Evolutionary conservation across 1,140 invertebrate species (phyloP).

Genomic region (Trinorchestia longiramus): DNA sequence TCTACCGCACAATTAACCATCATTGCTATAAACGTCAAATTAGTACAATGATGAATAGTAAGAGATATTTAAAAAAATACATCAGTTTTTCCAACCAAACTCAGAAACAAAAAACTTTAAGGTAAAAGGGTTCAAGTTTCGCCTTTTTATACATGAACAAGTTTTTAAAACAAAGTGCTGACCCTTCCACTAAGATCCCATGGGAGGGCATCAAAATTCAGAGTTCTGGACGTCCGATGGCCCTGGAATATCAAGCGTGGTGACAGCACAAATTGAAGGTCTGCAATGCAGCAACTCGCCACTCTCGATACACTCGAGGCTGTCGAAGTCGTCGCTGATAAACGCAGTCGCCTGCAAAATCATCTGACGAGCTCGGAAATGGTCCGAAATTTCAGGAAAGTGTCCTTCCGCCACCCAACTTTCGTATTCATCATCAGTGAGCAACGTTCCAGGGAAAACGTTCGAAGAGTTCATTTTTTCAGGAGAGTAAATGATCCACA

Average conservation of each 20-base stretch:
- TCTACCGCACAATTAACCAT: no score
- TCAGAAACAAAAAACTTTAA: neutral
- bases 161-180: neutral
- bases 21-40: no score
- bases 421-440: neutral
- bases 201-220: neutral
- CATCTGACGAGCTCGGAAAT: conserved; percentile 6
- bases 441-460: neutral
- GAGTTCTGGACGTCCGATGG: neutral
- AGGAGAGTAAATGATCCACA: neutral
- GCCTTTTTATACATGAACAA: neutral
- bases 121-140: neutral
- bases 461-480: neutral
- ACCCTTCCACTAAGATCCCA: neutral
- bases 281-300: neutral
- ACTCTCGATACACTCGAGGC: neutral
- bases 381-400: neutral
- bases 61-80: neutral
- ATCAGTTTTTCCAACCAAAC: neutral
- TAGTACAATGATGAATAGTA: neutral
- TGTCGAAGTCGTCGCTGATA: neutral
- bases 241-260: neutral
- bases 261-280: neutral
- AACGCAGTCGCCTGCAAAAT: neutral
- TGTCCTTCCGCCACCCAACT: neutral